Conservation (phyloP, 1,140 invertebrate species). For the Cecropterus lyciades region DNA sequence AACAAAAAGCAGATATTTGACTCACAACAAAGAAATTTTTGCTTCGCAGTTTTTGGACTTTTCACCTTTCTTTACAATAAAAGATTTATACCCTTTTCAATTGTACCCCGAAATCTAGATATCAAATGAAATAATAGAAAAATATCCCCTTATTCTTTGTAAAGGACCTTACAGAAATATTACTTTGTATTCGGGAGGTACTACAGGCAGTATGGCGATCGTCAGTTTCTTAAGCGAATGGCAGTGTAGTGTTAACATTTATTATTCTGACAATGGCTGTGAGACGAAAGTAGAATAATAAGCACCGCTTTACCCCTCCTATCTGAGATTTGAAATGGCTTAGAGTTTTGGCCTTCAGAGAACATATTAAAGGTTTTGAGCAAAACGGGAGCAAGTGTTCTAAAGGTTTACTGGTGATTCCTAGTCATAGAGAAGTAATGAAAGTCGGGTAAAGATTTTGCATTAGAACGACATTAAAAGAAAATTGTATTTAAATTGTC, state of each 20-base stretch:
- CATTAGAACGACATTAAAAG: no score
- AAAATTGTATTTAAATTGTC: no score
- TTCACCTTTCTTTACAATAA: neutral
- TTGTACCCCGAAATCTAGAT: constrained; percentile 22
- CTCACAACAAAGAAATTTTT: neutral
- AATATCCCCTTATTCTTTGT: constrained; percentile 16
- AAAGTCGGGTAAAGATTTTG: no score
- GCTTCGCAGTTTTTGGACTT: neutral
- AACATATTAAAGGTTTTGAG: constrained; percentile 18
- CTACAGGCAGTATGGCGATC: constrained; percentile 60
- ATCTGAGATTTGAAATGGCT: constrained; percentile 46
- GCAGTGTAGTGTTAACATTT: constrained; percentile 63
- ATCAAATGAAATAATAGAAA: constrained; percentile 33
- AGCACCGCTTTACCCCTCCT: constrained; percentile 53
- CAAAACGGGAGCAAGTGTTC: neutral
- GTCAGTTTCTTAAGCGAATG: constrained; percentile 68
- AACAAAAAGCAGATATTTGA: constrained; percentile 1
- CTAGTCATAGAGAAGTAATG: no score
- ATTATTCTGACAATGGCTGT: constrained; percentile 70
- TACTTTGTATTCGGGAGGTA: constrained; percentile 54
- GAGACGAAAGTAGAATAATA: constrained; percentile 67
- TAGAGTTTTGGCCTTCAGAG: constrained; percentile 27
- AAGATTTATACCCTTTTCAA: constrained; percentile 30
- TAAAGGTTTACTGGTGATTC: no score
- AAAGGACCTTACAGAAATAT: constrained; percentile 19